These are phyloP conservation scores for Datnioides undecimradiatus DNA, from an alignment of 2,113 vertebrate species.

Conservation along the genomic window DNA sequence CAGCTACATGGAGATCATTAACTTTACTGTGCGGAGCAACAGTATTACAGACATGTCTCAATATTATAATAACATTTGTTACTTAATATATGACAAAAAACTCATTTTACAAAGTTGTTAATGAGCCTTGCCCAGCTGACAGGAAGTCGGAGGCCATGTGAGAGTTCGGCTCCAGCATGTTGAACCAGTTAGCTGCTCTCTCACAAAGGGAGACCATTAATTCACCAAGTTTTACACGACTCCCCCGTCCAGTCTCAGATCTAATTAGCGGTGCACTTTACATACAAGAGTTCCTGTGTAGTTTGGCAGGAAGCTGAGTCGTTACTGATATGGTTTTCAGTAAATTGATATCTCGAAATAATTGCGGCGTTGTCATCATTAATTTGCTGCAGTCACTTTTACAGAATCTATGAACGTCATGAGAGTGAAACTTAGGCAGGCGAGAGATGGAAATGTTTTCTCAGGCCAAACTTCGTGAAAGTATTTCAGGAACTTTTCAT, in stretches of 20 bases:
- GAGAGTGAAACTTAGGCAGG: not conserved
- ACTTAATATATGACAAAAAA: too few relatives aligned
- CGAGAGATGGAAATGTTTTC: not conserved
- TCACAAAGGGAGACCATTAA: slow-evolving; percentile 17
- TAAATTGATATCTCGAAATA: slow-evolving; percentile 21
- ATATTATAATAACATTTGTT: not conserved
- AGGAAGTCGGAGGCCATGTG: slow-evolving; percentile 52
- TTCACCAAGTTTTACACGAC: slow-evolving; percentile 18
- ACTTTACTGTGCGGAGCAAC: not conserved
- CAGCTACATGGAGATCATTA: not conserved
- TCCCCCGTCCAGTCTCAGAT: slow-evolving; percentile 23
- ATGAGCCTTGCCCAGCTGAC: slow-evolving; percentile 18
- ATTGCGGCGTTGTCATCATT: not conserved
- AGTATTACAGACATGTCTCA: not conserved
- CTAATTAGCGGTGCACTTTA: slow-evolving; percentile 35
- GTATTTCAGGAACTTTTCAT: not conserved
- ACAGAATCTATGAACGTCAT: not conserved
- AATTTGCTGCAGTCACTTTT: not conserved
- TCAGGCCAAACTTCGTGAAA: not conserved
- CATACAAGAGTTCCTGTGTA: slow-evolving; percentile 32
- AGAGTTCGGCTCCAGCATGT: slow-evolving; percentile 36
- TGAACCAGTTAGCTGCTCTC: slow-evolving; percentile 25
- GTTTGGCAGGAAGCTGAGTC: slow-evolving; percentile 33
- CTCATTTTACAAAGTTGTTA: not conserved
- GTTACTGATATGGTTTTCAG: slow-evolving; percentile 12